A percentile compares a stretch with the other conserved stretches of the same genome.
Conservation (phyloP, 1,140 invertebrate genomes). For the Paralvinella palmiformis region DNA sequence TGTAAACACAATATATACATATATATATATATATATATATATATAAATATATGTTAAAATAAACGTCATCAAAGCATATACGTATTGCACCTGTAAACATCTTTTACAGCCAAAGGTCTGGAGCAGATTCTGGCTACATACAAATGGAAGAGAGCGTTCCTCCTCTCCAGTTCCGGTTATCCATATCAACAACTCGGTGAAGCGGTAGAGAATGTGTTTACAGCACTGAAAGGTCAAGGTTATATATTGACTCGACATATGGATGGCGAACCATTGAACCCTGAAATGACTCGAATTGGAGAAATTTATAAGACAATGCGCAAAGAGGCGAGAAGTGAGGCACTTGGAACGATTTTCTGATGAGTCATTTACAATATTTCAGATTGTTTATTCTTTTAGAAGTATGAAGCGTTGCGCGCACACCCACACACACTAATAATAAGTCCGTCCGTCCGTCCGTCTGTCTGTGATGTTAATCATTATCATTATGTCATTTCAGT, state of each 20-base stretch:
- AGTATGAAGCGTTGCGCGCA: too few relatives aligned
- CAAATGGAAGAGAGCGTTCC: background rate
- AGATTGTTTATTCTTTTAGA: too few relatives aligned
- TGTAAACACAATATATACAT: too few relatives aligned
- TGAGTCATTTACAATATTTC: too few relatives aligned
- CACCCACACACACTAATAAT: too few relatives aligned
- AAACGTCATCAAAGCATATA: too few relatives aligned
- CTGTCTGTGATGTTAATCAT: too few relatives aligned
- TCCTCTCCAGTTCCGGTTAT: background rate
- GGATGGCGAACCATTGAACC: background rate
- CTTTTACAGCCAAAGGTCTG: background rate
- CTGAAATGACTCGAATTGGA: background rate
- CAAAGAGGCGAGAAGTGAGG: slow-evolving; percentile 5
- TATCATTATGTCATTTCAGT: too few relatives aligned
- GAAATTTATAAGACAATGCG: background rate
- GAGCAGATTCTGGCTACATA: background rate
- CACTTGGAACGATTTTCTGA: background rate
- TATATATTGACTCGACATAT: background rate
- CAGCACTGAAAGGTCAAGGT: background rate
- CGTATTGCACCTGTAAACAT: too few relatives aligned
- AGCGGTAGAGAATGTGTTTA: background rate
- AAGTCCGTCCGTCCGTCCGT: too few relatives aligned
- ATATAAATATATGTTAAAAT: too few relatives aligned
- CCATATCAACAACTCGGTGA: background rate
- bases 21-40: too few relatives aligned